Percentiles rank a stretch among this genome's conserved stretches.
These are phyloP conservation scores for Rhagoletis pomonella DNA, from an alignment of 1,140 invertebrate species.

Conservation along the genomic window DNA sequence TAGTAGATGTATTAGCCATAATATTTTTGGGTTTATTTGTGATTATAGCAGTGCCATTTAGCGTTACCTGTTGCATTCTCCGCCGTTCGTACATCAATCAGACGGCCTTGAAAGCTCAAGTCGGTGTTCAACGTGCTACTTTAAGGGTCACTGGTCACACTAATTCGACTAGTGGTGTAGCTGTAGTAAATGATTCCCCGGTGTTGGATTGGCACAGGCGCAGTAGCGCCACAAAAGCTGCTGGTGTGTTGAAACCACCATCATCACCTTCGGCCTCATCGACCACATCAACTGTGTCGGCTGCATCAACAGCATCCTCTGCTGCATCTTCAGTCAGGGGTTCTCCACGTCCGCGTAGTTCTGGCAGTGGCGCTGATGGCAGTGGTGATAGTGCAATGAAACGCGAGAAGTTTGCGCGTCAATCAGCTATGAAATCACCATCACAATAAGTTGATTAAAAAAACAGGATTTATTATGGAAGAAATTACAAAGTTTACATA, in stretches of 20 bases:
- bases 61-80: conserved; percentile 67
- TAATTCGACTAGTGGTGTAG: conserved; percentile 3
- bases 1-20: conserved; percentile 73
- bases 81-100: conserved; percentile 67
- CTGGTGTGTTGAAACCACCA: conserved; percentile 13
- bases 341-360: neutral
- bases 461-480: neutral
- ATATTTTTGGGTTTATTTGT: conserved; percentile 65
- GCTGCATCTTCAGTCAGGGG: neutral
- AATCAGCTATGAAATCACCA: neutral
- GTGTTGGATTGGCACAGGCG: conserved; percentile 15
- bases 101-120: neutral
- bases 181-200: neutral
- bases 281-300: neutral
- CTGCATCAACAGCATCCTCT: neutral
- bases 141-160: neutral
- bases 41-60: conserved; percentile 67
- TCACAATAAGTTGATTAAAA: neutral
- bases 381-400: neutral
- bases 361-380: neutral
- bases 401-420: conserved; percentile 22
- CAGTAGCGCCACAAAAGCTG: neutral
- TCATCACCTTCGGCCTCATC: conserved; percentile 33
- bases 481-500: neutral
- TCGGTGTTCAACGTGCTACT: neutral